Percentiles rank a stretch among this genome's conserved stretches.
Evolutionary conservation across 2,113 vertebrate species (phyloP).

Genomic region (Thinocorus orbignyianus): DNA sequence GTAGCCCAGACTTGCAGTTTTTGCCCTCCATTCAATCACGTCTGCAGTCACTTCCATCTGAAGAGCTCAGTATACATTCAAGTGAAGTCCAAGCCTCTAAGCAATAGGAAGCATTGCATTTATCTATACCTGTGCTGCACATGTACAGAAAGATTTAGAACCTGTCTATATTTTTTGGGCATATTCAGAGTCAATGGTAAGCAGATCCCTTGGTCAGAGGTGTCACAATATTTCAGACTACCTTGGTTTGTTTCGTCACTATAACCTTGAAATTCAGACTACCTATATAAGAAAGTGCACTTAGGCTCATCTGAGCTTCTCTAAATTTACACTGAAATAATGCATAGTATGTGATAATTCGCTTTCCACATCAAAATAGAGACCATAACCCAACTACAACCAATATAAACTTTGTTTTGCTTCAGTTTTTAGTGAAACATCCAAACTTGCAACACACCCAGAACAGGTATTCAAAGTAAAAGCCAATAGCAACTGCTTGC

Average conservation of each 20-base stretch:
- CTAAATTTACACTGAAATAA: not conserved
- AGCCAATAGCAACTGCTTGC: not conserved
- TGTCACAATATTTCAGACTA: not conserved
- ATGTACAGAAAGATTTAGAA: not conserved
- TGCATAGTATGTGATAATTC: not conserved
- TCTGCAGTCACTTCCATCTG: not conserved
- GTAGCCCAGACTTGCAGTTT: not conserved
- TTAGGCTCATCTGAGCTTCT: not conserved
- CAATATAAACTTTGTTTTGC: not conserved
- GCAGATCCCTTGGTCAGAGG: not conserved
- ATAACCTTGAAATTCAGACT: not conserved
- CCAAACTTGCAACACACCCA: not conserved
- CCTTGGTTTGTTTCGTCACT: not conserved
- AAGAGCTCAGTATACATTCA: not conserved
- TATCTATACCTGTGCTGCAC: not conserved
- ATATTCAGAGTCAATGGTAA: not conserved
- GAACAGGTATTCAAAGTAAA: conserved; percentile 32
- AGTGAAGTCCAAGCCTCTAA: not conserved
- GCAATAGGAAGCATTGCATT: not conserved
- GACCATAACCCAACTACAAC: not conserved
- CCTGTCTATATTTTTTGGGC: not conserved
- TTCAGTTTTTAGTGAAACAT: not conserved
- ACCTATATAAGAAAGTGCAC: not conserved
- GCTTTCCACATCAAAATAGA: not conserved
- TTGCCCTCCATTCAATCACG: not conserved